These are phyloP conservation scores for Shinisaurus crocodilurus DNA, from an alignment of 2,113 vertebrate species.

Conservation along the genomic window DNA sequence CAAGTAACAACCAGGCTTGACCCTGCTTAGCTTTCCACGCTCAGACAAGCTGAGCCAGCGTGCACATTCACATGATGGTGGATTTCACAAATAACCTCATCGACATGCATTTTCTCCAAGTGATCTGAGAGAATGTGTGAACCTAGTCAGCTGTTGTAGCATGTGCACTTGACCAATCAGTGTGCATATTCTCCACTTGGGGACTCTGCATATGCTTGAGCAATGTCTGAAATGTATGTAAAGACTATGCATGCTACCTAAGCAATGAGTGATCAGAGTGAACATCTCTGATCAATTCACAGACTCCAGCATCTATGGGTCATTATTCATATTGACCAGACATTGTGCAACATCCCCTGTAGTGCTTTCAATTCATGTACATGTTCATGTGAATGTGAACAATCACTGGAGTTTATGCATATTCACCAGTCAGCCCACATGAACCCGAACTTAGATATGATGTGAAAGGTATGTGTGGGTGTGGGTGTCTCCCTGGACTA, in stretches of 20 bases:
- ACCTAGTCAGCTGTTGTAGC: too few relatives aligned
- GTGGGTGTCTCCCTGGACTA: background rate
- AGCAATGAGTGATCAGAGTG: background rate
- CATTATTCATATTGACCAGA: background rate
- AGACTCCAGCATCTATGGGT: background rate
- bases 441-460: too few relatives aligned
- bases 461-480: too few relatives aligned
- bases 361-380: background rate
- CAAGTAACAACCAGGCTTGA: too few relatives aligned
- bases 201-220: background rate
- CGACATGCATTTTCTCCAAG: background rate
- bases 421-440: background rate
- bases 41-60: too few relatives aligned
- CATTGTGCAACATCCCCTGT: background rate
- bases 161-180: background rate
- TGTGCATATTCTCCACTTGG: background rate
- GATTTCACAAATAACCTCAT: background rate
- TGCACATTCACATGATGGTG: background rate
- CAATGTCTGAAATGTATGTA: background rate
- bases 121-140: too few relatives aligned
- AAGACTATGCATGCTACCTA: too few relatives aligned
- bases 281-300: background rate
- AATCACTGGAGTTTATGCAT: background rate
- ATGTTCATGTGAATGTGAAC: background rate
- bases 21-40: too few relatives aligned